A percentile compares a stretch with the other conserved stretches of the same genome.
Evolutionary conservation across 1,140 invertebrate genomes (phyloP).

Genomic region (Magallana angulata): DNA sequence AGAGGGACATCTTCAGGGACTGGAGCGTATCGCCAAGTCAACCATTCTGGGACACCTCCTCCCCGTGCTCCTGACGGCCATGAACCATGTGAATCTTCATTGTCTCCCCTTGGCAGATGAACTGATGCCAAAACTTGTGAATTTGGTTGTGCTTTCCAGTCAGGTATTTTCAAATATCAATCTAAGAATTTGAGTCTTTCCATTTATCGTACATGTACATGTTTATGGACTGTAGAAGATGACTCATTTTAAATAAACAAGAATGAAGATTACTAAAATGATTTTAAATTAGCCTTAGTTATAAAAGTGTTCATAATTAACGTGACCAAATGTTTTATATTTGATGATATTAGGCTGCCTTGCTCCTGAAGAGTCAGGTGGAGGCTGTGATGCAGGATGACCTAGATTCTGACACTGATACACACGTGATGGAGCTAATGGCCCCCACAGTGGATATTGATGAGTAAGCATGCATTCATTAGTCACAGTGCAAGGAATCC

Average conservation of each 20-base stretch:
- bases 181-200: no score
- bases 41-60: constrained; percentile 78
- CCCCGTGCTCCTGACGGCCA: constrained; percentile 74
- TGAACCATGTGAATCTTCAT: constrained; percentile 75
- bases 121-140: constrained; percentile 77
- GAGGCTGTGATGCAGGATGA: constrained; percentile 68
- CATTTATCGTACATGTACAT: no score
- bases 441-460: constrained; percentile 67
- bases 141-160: constrained; percentile 75
- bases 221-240: no score
- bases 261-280: no score
- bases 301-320: no score
- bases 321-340: no score
- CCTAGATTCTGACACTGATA: constrained; percentile 67
- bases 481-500: no score
- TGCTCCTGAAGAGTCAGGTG: constrained; percentile 74
- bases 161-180: constrained; percentile 62
- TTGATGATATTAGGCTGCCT: constrained; percentile 65
- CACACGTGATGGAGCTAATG: constrained; percentile 73
- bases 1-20: constrained; percentile 71
- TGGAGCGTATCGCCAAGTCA: constrained; percentile 76
- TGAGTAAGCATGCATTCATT: constrained; percentile 55
- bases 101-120: constrained; percentile 72
- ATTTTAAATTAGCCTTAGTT: no score
- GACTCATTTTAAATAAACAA: no score